These are phyloP conservation scores for Nannoperca australis DNA, from an alignment of 2,797 vertebrate genomes.

Conservation along the genomic window DNA sequence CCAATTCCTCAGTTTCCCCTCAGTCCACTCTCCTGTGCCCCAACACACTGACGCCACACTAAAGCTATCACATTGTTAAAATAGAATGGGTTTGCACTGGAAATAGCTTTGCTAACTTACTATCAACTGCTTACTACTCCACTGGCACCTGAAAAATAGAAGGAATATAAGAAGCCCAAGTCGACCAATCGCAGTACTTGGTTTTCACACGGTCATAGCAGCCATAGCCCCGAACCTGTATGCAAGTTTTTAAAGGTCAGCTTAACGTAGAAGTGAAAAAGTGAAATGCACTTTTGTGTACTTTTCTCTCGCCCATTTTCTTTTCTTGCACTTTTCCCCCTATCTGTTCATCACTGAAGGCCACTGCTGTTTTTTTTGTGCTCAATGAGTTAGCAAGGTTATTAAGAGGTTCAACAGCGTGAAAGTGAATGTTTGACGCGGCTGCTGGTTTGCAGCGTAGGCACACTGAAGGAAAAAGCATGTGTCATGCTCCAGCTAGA, in stretches of 20 bases:
- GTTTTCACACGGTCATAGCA: neutral
- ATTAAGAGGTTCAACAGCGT: constrained; percentile 32
- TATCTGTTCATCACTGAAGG: neutral
- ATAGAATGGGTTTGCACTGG: neutral
- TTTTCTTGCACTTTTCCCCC: constrained; percentile 3
- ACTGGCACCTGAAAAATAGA: neutral
- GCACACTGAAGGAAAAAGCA: constrained; percentile 27
- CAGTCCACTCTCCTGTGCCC: neutral
- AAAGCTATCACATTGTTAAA: constrained; percentile 4
- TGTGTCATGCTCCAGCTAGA: constrained; percentile 43
- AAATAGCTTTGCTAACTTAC: neutral
- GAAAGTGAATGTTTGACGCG: constrained; percentile 38
- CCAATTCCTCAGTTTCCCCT: neutral
- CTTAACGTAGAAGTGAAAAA: neutral
- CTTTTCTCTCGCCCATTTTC: neutral
- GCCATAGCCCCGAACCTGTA: neutral
- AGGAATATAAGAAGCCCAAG: neutral
- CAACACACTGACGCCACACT: neutral
- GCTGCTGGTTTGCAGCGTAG: constrained; percentile 16
- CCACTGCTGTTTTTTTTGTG: constrained; percentile 21
- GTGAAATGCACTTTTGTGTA: neutral
- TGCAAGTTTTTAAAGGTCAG: neutral
- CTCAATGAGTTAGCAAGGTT: constrained; percentile 35
- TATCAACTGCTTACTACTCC: neutral
- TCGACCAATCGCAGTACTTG: neutral